Conservation (phyloP, 2,888 invertebrate species). For the Limnephilus lunatus region DNA sequence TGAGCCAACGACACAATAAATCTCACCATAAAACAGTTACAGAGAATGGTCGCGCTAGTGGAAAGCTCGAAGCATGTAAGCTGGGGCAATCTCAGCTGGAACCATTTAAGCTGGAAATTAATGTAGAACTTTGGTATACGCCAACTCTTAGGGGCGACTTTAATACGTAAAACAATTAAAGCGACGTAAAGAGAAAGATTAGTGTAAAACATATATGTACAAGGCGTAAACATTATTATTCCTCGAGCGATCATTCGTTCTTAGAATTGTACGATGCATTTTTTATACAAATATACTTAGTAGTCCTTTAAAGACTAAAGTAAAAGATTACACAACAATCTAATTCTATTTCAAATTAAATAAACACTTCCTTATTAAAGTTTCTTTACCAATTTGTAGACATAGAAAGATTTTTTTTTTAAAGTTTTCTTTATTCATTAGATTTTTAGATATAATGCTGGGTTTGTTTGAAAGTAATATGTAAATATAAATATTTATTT, state of each 20-base stretch:
- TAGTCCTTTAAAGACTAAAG: not conserved
- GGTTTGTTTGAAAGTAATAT: too few species aligned
- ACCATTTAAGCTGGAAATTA: slow-evolving; percentile 12
- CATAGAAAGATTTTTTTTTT: too few species aligned
- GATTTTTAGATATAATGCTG: too few species aligned
- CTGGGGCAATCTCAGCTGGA: not conserved
- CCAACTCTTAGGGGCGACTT: not conserved
- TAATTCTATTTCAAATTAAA: not conserved
- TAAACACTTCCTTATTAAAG: too few species aligned
- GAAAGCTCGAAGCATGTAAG: not conserved
- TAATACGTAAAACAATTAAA: slow-evolving; percentile 32
- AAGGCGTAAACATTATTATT: not conserved
- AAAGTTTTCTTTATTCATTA: too few species aligned
- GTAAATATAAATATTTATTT: too few species aligned
- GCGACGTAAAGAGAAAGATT: not conserved
- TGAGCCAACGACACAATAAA: slow-evolving; percentile 27
- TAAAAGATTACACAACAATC: not conserved
- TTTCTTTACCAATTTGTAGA: too few species aligned
- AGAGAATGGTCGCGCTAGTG: not conserved
- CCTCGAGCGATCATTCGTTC: not conserved
- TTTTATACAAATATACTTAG: not conserved
- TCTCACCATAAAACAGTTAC: slow-evolving; percentile 12
- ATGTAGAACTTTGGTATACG: slow-evolving; percentile 23
- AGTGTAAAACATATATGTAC: not conserved
- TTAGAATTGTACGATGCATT: not conserved